phyloP scores from a whole-genome alignment of 1,140 invertebrate species.

The Caenorhabditis remanei region DNA sequence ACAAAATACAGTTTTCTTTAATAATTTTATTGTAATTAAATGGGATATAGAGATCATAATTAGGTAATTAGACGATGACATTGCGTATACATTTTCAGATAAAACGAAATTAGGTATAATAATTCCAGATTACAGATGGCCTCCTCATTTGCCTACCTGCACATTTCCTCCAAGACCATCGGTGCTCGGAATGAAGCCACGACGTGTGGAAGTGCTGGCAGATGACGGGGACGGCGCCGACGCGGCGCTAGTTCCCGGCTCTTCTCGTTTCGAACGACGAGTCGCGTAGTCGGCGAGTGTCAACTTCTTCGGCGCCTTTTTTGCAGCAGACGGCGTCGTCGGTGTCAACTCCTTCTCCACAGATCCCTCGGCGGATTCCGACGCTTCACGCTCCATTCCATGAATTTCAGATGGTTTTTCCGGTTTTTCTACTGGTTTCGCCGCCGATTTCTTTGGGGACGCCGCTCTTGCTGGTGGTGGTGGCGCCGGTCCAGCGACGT shows the following conservation, averaged over 20 bases:
- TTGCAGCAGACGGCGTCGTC: not conserved
- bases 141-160: not conserved
- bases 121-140: no score
- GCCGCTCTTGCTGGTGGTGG: not conserved
- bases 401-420: not conserved
- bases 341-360: not conserved
- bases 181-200: constrained; percentile 39
- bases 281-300: not conserved
- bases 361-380: not conserved
- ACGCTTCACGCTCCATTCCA: constrained; percentile 4
- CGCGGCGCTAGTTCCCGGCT: not conserved
- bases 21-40: no score
- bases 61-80: no score
- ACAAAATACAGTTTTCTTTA: no score
- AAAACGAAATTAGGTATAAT: no score
- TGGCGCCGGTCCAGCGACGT: no score
- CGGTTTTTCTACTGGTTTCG: not conserved
- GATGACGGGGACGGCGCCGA: not conserved
- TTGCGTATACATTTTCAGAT: no score
- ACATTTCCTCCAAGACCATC: constrained; percentile 10
- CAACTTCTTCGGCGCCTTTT: not conserved
- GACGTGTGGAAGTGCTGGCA: not conserved
- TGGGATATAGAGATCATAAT: no score
- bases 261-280: not conserved
- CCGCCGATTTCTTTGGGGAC: not conserved